Evolutionary conservation across 1,140 invertebrate species (phyloP).

Genomic region (Zaprionus ghesquierei): DNA sequence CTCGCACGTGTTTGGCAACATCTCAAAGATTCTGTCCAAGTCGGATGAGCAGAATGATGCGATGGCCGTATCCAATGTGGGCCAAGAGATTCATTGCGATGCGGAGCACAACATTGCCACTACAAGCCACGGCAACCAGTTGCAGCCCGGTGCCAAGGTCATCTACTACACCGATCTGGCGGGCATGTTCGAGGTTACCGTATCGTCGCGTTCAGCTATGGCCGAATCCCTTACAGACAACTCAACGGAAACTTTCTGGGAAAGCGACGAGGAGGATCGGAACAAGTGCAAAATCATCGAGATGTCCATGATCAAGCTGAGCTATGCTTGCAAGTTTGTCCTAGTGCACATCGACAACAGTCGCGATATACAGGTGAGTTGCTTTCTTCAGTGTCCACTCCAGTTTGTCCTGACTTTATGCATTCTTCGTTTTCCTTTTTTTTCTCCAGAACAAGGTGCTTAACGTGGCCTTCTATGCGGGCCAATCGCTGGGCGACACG

Average conservation of each 20-base stretch:
- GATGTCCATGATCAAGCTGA: constrained; percentile 82
- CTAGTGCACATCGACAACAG: constrained; percentile 97
- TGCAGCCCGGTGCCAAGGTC: constrained; percentile 56
- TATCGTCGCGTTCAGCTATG: constrained; percentile 97
- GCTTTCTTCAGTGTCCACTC: background rate
- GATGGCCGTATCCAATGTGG: constrained; percentile 66
- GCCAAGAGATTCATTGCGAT: constrained; percentile 47
- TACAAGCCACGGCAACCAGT: constrained; percentile 17
- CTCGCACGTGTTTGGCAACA: constrained; percentile 97
- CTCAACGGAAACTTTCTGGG: constrained; percentile 99
- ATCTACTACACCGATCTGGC: constrained; percentile 68
- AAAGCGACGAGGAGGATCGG: constrained; percentile 97
- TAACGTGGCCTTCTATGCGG: constrained; percentile 91
- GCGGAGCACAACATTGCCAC: constrained; percentile 58
- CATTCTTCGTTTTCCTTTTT: background rate
- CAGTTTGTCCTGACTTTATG: background rate
- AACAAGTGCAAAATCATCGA: constrained; percentile 94
- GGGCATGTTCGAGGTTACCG: constrained; percentile 84
- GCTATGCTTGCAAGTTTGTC: constrained; percentile 83
- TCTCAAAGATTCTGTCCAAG: constrained; percentile 96
- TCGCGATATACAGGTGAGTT: constrained; percentile 91
- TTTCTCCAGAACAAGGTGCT: constrained; percentile 96
- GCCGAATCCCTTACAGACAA: constrained; percentile 95
- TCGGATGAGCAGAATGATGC: constrained; percentile 90
- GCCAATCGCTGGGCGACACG: constrained; percentile 91